phyloP scores from a whole-genome alignment of 1,140 invertebrate species.

The Propsilocerus akamusi region DNA sequence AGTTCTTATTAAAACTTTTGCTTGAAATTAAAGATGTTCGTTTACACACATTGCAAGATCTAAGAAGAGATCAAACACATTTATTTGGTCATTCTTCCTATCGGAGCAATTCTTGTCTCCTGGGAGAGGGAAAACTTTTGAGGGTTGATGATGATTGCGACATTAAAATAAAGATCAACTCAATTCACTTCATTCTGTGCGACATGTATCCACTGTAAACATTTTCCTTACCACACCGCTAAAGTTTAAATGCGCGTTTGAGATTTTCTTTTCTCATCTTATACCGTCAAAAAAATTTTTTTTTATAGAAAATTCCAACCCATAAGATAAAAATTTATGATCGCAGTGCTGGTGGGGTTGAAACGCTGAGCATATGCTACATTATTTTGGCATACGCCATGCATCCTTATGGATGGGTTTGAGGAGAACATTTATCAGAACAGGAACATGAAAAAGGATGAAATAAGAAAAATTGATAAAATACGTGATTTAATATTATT shows the following conservation, averaged over 20 bases:
- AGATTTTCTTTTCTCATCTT: not conserved
- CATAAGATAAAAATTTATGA: slow-evolving; percentile 2
- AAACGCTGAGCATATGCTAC: not conserved
- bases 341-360: not conserved
- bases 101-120: not conserved
- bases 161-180: slow-evolving; percentile 4
- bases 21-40: not conserved
- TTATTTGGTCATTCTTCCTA: not conserved
- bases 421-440: not conserved
- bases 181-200: no score
- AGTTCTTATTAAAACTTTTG: not conserved
- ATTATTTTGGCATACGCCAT: not conserved
- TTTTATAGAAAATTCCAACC: not conserved
- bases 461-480: slow-evolving; percentile 2
- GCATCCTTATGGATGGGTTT: no score
- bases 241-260: slow-evolving; percentile 1
- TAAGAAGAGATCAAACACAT: not conserved
- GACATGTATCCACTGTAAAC: no score
- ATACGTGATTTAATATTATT: slow-evolving; percentile 3
- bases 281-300: not conserved
- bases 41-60: not conserved
- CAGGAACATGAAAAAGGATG: not conserved
- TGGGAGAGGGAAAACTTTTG: no score
- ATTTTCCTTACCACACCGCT: not conserved
- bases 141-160: slow-evolving; percentile 2